A percentile compares a stretch with the other conserved stretches of the same genome.
These are phyloP conservation scores for Phaedon cochleariae DNA, from an alignment of 2,888 invertebrate genomes.

Conservation along the genomic window DNA sequence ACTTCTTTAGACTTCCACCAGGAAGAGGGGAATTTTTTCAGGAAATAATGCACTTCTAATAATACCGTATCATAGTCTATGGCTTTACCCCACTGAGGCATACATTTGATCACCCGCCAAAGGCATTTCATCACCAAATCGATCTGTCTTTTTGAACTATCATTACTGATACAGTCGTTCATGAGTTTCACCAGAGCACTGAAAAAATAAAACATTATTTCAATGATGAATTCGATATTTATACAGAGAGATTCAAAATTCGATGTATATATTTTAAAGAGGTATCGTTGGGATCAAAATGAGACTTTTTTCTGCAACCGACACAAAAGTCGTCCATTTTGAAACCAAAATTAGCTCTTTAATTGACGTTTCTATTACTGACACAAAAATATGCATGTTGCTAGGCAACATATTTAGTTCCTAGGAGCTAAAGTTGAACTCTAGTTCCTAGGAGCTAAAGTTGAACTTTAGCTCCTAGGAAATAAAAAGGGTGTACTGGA, in stretches of 20 bases:
- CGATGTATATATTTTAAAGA: too few species aligned
- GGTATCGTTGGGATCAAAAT: too few species aligned
- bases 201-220: constrained; percentile 41
- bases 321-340: too few species aligned
- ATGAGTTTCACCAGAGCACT: constrained; percentile 89
- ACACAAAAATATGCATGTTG: too few species aligned
- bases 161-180: constrained; percentile 82
- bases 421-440: too few species aligned
- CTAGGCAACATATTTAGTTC: too few species aligned
- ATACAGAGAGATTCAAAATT: not conserved
- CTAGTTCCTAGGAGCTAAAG: too few species aligned
- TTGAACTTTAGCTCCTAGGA: too few species aligned
- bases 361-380: too few species aligned
- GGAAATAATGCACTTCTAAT: constrained; percentile 86
- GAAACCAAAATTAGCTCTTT: too few species aligned
- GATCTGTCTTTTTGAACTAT: constrained; percentile 75
- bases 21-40: constrained; percentile 84
- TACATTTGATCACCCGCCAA: constrained; percentile 92
- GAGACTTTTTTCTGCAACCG: too few species aligned
- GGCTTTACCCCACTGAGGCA: constrained; percentile 80
- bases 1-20: constrained; percentile 87
- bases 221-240: not conserved
- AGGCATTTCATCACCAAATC: constrained; percentile 92
- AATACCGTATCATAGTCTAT: constrained; percentile 82
- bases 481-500: too few species aligned